phyloP scores from a whole-genome alignment of 2,797 vertebrate species.

The Cyprinodon diabolis region DNA sequence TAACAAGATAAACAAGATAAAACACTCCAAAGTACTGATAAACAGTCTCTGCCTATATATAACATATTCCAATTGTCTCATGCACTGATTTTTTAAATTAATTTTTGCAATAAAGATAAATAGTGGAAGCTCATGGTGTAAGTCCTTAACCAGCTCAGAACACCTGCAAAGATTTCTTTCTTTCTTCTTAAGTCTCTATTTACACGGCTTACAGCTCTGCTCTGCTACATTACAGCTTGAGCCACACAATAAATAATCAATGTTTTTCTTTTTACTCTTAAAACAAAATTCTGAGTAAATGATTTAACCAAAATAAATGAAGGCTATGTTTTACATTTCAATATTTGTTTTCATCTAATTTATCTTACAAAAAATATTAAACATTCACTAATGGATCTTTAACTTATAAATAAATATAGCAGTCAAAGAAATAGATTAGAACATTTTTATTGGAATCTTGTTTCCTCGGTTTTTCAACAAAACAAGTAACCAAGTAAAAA shows the following conservation, averaged over 20 bases:
- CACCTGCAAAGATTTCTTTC: too few relatives aligned
- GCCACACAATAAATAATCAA: too few relatives aligned
- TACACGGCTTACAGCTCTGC: too few relatives aligned
- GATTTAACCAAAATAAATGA: constrained; percentile 46
- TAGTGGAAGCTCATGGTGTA: too few relatives aligned
- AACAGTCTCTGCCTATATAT: not conserved
- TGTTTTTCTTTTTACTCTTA: too few relatives aligned
- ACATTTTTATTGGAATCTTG: constrained; percentile 13
- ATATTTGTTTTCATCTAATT: constrained; percentile 7
- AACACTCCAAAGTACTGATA: not conserved
- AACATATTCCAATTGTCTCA: too few relatives aligned
- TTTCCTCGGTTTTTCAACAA: constrained; percentile 5
- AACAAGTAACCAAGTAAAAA: constrained; percentile 16
- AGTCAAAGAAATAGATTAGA: constrained; percentile 6
- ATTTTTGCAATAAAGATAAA: too few relatives aligned
- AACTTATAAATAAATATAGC: constrained; percentile 24
- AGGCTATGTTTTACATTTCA: constrained; percentile 18
- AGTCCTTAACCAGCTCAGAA: too few relatives aligned
- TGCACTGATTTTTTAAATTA: too few relatives aligned
- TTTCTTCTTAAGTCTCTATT: too few relatives aligned
- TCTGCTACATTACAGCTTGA: too few relatives aligned
- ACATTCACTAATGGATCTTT: constrained; percentile 29
- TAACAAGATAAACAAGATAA: not conserved
- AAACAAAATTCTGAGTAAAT: not conserved
- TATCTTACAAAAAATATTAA: constrained; percentile 24